Evolutionary conservation across 2,113 vertebrate species (phyloP).

Genomic region (Phylloscopus trochiloides): DNA sequence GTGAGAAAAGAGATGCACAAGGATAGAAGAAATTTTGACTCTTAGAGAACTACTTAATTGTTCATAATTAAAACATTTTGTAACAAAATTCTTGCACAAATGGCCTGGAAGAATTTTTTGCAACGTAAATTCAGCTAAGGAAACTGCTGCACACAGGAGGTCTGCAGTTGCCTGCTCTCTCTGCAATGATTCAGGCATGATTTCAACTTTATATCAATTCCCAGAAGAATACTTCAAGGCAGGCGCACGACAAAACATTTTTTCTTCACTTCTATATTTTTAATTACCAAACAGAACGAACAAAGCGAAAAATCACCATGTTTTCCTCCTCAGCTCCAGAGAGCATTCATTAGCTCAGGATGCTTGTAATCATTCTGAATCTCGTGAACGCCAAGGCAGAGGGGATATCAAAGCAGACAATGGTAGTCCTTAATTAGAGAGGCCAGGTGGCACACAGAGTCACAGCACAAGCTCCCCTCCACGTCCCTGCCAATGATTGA

Average conservation of each 20-base stretch:
- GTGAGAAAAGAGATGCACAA: conserved; percentile 3
- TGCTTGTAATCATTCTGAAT: conserved; percentile 5
- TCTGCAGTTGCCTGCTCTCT: neutral
- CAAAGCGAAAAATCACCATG: neutral
- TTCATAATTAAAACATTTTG: conserved; percentile 59
- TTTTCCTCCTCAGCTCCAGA: neutral
- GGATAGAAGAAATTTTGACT: conserved; percentile 16
- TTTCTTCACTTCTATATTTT: neutral
- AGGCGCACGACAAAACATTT: neutral
- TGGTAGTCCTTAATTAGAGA: conserved; percentile 60
- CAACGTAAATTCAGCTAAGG: neutral
- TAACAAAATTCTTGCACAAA: conserved; percentile 20
- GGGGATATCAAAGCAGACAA: conserved; percentile 59
- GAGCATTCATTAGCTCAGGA: neutral
- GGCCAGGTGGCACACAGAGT: conserved; percentile 63
- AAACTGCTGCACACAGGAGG: neutral
- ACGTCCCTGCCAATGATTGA: conserved; percentile 32
- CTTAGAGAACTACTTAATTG: conserved; percentile 45
- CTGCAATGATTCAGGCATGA: neutral
- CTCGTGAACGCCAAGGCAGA: conserved; percentile 19
- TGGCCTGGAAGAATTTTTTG: neutral
- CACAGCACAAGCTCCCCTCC: conserved; percentile 32
- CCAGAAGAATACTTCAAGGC: neutral
- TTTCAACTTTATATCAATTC: neutral
- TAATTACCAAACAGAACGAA: conserved; percentile 34